Evolutionary conservation across 2,797 vertebrate genomes (phyloP).

Genomic region (Peromyscus melanophrys): DNA sequence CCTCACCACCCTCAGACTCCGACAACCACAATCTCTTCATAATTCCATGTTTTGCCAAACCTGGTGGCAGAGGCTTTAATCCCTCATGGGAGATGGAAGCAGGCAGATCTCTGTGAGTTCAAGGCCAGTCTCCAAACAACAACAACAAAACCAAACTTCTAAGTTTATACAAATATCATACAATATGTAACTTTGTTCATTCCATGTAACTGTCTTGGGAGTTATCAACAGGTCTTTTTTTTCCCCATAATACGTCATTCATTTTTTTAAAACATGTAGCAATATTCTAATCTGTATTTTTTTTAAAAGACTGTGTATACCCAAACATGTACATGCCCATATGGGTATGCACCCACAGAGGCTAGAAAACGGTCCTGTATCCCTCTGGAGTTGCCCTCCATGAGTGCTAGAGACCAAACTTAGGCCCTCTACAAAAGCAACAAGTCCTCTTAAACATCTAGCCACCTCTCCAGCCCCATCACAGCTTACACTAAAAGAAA

Average conservation of each 20-base stretch:
- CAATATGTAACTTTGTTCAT: conserved; percentile 50
- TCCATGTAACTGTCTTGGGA: conserved; percentile 40
- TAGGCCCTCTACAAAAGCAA: background rate
- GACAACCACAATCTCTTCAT: background rate
- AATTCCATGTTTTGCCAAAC: background rate
- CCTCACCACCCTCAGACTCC: background rate
- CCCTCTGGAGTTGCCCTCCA: background rate
- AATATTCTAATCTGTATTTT: background rate
- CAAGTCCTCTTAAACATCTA: background rate
- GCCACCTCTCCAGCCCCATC: background rate
- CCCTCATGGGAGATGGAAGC: background rate
- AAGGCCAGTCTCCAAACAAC: background rate
- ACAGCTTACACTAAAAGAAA: background rate
- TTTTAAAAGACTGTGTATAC: background rate
- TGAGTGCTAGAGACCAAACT: background rate
- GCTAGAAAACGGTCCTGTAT: background rate
- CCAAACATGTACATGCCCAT: background rate
- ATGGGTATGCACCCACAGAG: background rate
- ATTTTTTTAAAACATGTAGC: background rate
- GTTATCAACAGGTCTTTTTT: background rate
- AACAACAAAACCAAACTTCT: conserved; percentile 6
- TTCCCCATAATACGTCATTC: background rate
- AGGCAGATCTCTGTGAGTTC: background rate
- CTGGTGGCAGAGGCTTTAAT: background rate
- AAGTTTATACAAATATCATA: background rate